Percentiles rank a stretch among this genome's conserved stretches.
Evolutionary conservation across 2,113 vertebrate species (phyloP).

Genomic region (Passer montanus): DNA sequence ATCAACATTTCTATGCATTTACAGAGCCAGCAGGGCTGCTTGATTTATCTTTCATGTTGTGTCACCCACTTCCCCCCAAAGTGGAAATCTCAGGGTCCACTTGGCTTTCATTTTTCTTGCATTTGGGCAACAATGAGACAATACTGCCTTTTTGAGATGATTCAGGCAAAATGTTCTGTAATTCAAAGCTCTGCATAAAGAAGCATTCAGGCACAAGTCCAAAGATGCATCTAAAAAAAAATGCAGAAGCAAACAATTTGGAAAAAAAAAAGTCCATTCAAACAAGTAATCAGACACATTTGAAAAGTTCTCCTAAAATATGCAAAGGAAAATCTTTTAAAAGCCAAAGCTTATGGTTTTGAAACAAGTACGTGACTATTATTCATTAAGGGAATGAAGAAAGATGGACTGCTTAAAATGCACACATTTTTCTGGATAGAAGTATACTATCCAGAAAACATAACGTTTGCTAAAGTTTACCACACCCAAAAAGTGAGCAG

Average conservation of each 20-base stretch:
- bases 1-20: background rate
- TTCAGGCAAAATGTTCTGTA: background rate
- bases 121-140: background rate
- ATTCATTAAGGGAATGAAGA: background rate
- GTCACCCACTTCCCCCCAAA: background rate
- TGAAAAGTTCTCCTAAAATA: background rate
- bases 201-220: background rate
- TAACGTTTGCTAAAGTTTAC: background rate
- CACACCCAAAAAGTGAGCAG: background rate
- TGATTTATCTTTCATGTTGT: background rate
- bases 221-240: background rate
- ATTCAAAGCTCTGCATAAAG: background rate
- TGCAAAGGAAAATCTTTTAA: background rate
- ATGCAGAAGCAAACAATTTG: background rate
- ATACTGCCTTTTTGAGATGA: background rate
- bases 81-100: background rate
- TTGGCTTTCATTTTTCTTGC: background rate
- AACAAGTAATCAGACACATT: background rate
- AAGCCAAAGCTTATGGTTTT: background rate
- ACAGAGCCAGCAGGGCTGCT: background rate
- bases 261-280: background rate
- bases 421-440: background rate
- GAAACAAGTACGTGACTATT: background rate
- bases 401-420: background rate
- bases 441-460: background rate